phyloP scores from a whole-genome alignment of 2,888 invertebrate genomes.

The Tenthredo amoena region DNA sequence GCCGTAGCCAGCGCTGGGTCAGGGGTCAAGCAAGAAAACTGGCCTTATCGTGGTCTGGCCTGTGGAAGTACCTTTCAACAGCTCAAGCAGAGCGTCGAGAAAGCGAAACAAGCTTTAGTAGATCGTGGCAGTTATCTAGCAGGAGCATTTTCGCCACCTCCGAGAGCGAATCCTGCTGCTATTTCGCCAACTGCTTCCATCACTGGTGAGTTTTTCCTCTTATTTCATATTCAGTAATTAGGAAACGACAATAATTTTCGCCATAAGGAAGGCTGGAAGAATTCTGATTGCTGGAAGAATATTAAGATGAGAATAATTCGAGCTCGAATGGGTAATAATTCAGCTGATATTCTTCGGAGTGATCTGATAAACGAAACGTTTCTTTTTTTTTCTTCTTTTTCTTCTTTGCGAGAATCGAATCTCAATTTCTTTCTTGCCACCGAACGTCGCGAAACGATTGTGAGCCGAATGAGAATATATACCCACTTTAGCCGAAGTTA shows the following conservation, averaged over 20 bases:
- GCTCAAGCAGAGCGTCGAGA: slow-evolving; percentile 93
- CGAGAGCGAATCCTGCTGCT: slow-evolving; percentile 74
- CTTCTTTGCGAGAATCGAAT: background rate
- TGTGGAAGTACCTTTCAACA: slow-evolving; percentile 93
- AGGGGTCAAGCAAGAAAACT: slow-evolving; percentile 76
- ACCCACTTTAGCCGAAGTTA: background rate
- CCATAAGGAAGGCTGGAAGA: too few species aligned
- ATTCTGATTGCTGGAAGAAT: too few species aligned
- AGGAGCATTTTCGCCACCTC: slow-evolving; percentile 76
- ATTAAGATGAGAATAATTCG: too few species aligned
- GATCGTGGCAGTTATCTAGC: slow-evolving; percentile 75
- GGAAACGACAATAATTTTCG: too few species aligned
- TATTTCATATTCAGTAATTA: background rate
- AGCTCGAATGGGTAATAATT: background rate
- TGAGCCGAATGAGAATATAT: slow-evolving; percentile 7
- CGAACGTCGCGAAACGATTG: background rate
- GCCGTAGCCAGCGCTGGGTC: slow-evolving; percentile 70
- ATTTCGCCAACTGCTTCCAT: slow-evolving; percentile 75
- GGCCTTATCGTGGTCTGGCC: slow-evolving; percentile 85
- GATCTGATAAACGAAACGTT: background rate
- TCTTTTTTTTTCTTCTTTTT: background rate
- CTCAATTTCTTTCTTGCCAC: background rate
- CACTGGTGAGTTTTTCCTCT: slow-evolving; percentile 70
- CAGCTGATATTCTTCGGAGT: background rate
- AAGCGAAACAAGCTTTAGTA: slow-evolving; percentile 90